phyloP scores from a whole-genome alignment of 2,888 invertebrate genomes.

The Melolontha melolontha region DNA sequence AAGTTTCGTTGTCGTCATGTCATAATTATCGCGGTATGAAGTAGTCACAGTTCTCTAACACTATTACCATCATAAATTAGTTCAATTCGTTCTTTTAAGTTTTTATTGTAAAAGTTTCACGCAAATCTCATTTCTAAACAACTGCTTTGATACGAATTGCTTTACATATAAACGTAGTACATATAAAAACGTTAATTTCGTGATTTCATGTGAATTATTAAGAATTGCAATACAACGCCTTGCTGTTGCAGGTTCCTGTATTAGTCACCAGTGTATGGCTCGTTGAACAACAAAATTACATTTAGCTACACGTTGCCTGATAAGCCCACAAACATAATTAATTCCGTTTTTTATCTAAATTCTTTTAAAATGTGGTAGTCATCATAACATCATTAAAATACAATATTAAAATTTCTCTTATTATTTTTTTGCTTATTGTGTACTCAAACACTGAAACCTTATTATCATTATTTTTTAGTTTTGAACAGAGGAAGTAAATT shows the following conservation, averaged over 20 bases:
- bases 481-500: no score
- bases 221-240: not conserved
- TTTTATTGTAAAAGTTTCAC: not conserved
- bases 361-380: not conserved
- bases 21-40: slow-evolving; percentile 19
- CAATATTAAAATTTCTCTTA: not conserved
- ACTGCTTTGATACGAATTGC: slow-evolving; percentile 5
- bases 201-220: slow-evolving; percentile 1
- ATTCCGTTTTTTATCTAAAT: not conserved
- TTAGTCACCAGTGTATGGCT: slow-evolving; percentile 12
- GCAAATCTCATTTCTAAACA: not conserved
- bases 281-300: slow-evolving; percentile 1
- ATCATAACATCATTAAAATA: not conserved
- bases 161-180: not conserved
- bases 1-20: slow-evolving; percentile 15
- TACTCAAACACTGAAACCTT: not conserved
- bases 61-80: slow-evolving; percentile 18
- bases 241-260: not conserved
- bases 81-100: slow-evolving; percentile 14
- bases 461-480: no score
- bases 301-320: slow-evolving; percentile 5
- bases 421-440: not conserved
- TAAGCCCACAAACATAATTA: slow-evolving; percentile 3
- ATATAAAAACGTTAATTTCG: slow-evolving; percentile 9
- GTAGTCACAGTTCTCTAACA: not conserved